Percentiles rank a stretch among this genome's conserved stretches.
phyloP scores from a whole-genome alignment of 2,113 vertebrate genomes.

The Xiphias gladius region DNA sequence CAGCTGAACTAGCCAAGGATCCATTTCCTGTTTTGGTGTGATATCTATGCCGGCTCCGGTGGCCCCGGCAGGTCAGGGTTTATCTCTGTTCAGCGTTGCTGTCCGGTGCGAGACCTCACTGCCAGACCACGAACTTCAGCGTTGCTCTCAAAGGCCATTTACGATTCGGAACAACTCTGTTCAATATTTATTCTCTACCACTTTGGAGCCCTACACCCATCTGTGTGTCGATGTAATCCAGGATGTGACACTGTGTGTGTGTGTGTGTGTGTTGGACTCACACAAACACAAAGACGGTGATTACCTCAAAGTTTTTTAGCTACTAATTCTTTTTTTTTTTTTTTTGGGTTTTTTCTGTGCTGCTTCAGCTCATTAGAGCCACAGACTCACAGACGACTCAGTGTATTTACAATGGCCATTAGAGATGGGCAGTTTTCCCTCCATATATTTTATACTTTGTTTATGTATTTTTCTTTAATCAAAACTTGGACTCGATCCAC shows the following conservation, averaged over 20 bases:
- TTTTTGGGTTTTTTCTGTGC: no score
- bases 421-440: neutral
- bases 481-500: neutral
- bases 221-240: neutral
- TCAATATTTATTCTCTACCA: no score
- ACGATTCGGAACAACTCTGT: no score
- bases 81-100: no score
- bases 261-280: neutral
- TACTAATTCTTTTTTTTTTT: neutral
- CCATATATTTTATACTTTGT: neutral
- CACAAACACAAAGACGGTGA: neutral
- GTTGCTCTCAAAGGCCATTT: no score
- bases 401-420: neutral
- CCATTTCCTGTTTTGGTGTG: no score
- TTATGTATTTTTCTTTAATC: neutral
- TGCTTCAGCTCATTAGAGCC: constrained; percentile 26
- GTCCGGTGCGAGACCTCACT: no score
- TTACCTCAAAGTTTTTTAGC: neutral
- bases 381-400: neutral
- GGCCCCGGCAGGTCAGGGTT: no score
- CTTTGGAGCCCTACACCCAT: no score
- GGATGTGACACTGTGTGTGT: neutral
- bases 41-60: no score
- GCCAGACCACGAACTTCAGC: no score
- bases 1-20: no score